A percentile compares a stretch with the other conserved stretches of the same genome.
Conservation (phyloP, 2,113 vertebrate genomes). For the rabbit (Oryctolagus cuniculus) region mOryCun1.1 NC_091434.1:37930501-37931000, state of each 20-base stretch:
- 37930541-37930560: not conserved
- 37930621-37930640: slow-evolving; percentile 19
- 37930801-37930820: slow-evolving; percentile 16
- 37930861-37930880: slow-evolving; percentile 14
- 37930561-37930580: not conserved
- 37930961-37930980: slow-evolving; percentile 10
- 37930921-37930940: not conserved
- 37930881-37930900: not conserved
- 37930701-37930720: not conserved
- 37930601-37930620: not conserved
- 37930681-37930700: not conserved
- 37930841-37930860: slow-evolving; percentile 6
- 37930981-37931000: not conserved
- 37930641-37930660: not conserved
- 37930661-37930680: slow-evolving; percentile 2
- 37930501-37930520: slow-evolving; percentile 36
- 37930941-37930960: not conserved
- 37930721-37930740: not conserved
- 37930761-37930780: slow-evolving; percentile 12
- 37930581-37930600: not conserved
- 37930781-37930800: not conserved
- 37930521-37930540: slow-evolving; percentile 47
- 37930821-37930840: not conserved
- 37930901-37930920: not conserved
- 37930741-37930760: not conserved